Base-by-base conservation (phyloP, 2,113 vertebrate genomes). In the Bubo bubo region DNA sequence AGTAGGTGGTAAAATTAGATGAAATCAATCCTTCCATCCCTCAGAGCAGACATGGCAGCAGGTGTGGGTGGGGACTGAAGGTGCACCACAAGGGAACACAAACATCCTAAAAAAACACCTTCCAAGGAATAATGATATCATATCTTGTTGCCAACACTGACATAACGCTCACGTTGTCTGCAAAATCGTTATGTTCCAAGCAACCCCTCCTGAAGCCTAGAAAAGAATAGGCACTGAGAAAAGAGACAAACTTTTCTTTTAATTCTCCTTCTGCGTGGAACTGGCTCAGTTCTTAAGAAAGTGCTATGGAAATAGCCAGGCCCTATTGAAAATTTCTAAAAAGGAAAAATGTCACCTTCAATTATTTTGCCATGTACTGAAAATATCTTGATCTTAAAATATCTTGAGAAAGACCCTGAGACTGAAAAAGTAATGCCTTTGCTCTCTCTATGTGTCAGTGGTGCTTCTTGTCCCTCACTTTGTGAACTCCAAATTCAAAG, bases 331-430 rank as follows among this genome's bases (percentile, higher is more conserved):
- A 91, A 68, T 22, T n/a, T 96, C 71, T 91, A 24, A 59, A 87
- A 90, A 91, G 58, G 35, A 72, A 91, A 79, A 96, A 89, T 0
- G 2, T 76, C 77, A 88, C 55, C 41, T 94, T 74, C 86, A 82
- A 93, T 93, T 95, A 94, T 82, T 85, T 96, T 95, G n/a, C 26
- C 53, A 39, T 3, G 35, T 50, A 26, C 71, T 93, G 66, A 93
- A 95, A 95, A 85, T 79, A 93, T 45, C 59, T 74, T 82, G 50
- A 47, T 97, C 85, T 88, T 90, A 88, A 97, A 92, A 95, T 86
- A 94, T 11, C 76, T 87, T 79, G 59, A 93, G 84, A 93, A 94
- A 80, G 76, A 91, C 49, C 56, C 91, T 32, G 30, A 71, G 47
- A 67, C 24, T 84, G 35, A 87, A 84, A 84, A 91, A 52, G 49